Evolutionary conservation across 2,797 vertebrate genomes (phyloP), one percentile per base, ranked within the genome.

Genomic region (Chromobotia macracanthus): DNA sequence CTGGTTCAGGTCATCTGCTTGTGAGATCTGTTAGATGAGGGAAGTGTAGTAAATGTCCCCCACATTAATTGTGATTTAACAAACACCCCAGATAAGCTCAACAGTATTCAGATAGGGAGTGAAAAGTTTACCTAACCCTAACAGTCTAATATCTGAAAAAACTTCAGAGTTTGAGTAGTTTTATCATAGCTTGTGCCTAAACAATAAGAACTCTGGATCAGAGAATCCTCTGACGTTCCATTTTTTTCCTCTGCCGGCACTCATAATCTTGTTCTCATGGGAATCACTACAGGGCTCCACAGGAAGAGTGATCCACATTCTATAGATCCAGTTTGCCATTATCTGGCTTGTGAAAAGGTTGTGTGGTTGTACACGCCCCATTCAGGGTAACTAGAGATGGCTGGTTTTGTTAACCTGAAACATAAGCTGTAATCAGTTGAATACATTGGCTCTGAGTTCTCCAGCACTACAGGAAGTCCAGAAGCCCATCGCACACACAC

Each of bases 321-420:
- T 70, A 74, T 74, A 80, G 70, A 78, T 21, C 68, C 75, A 83
- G 19, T 81, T 64, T 71, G 64, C 44, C 31, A 64, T 72, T 66
- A 58, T 79, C 35, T 21, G 28, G 18, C 25, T 44, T 35, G 28
- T 80, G 77, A 81, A 84, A 88, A 81, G 74, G 67, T 74, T 31
- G 31, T 28, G 53, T 23, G 63, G 65, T 70, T 19, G 23, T 61
- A 77, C 87, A 88, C 87, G 82, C 85, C 86, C 81, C 76, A 66
- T 53, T 73, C 73, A 61, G 51, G 25, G 83, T 74, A 89, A 90
- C 78, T 5, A n/a, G 82, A 90, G 84, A 85, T 69, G 25, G 61
- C 48, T 35, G 65, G 84, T 83, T 80, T 86, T 88, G 87, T 88
- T 73, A 70, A 48, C 55, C 67, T 72, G 84, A 55, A 83, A 81